Conservation (phyloP, 1,140 invertebrate species). For the Drosophila elegans region DNA sequence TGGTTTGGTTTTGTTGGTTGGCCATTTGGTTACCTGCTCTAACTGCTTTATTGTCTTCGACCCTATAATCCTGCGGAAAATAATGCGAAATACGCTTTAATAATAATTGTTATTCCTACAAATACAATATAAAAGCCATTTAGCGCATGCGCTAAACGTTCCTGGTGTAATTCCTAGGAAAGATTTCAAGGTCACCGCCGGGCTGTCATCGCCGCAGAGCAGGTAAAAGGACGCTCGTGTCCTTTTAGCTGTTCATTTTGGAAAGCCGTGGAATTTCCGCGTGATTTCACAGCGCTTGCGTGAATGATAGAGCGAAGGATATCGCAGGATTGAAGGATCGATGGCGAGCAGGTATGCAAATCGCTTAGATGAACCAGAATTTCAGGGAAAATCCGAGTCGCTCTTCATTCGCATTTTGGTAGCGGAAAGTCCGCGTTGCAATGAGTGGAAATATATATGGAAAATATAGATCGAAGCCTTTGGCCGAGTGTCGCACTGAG, state of each 20-base stretch:
- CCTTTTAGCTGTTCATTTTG: constrained; percentile 66
- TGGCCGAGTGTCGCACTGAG: constrained; percentile 9
- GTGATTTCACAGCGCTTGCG: constrained; percentile 71
- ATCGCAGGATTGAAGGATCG: constrained; percentile 7
- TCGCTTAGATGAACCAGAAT: constrained; percentile 59
- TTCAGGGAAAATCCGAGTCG: constrained; percentile 67
- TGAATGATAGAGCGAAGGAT: constrained; percentile 65
- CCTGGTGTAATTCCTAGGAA: constrained; percentile 76
- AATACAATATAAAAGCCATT: constrained; percentile 81
- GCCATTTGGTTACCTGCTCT: constrained; percentile 25
- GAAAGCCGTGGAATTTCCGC: constrained; percentile 69
- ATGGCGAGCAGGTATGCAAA: constrained; percentile 73
- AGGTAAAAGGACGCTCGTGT: constrained; percentile 64
- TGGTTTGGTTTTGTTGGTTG: constrained; percentile 9
- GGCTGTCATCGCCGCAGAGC: constrained; percentile 50
- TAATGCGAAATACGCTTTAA: constrained; percentile 83
- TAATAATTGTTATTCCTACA: constrained; percentile 83
- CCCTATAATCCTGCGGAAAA: constrained; percentile 79
- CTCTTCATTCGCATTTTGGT: constrained; percentile 72
- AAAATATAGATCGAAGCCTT: constrained; percentile 24
- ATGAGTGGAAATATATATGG: constrained; percentile 28
- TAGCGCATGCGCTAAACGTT: constrained; percentile 79
- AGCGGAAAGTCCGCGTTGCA: constrained; percentile 61
- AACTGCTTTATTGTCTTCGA: constrained; percentile 63
- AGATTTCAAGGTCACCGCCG: constrained; percentile 76